Base-by-base conservation (phyloP, 2,888 invertebrate genomes). In the Dioctria rufipes region DNA sequence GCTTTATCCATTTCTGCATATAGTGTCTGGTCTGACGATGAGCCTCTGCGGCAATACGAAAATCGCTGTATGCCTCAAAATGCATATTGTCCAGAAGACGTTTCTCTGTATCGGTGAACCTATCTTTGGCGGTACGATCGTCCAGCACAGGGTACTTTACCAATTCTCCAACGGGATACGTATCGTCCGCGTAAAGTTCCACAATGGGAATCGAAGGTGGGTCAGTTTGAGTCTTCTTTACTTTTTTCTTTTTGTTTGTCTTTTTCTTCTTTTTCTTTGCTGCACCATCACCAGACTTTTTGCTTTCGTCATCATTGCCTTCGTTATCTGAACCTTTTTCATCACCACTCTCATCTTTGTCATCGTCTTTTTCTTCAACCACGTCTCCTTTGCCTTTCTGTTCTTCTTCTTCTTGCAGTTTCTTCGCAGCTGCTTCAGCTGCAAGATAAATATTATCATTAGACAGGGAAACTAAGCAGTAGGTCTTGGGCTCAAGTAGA, bases 21-120 rank as follows among this genome's bases (percentile, higher is more conserved):
- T 89, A 88, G 81, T 88, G 88, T 60, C 89, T 87, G 3, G 89
- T 95, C 94, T 97, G 97, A 90, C 99, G 93, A 89, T 99, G 99
- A 65, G 98, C 98, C 88, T 99, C 99, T 8, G 99, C 99, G 37
- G 99, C 99, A 85, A 96, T 94, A 81, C 99, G 92, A 78, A 98
- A 94, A 89, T 98, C 98, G 86, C 96, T 95, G 87, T 98, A 99
- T 86, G 97, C 95, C 85, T 98, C 98, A 85, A 94, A 95, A 84
- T 98, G 96, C 90, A 96, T 93, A 85, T 94, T 91, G 88, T 99
- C 99, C 42, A 98, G 88, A 3, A 97, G 95, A 84, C 95, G 92
- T 86, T 98, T 98, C 86, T 96, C 97, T 86, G 96, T 96, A 83
- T 93, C 94, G 0, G 94, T 92, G 86, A 95, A 95, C 61, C 98